A percentile compares a stretch with the other conserved stretches of the same genome.
Evolutionary conservation across 2,113 vertebrate genomes (phyloP).

Genomic region (Rhineura floridana): DNA sequence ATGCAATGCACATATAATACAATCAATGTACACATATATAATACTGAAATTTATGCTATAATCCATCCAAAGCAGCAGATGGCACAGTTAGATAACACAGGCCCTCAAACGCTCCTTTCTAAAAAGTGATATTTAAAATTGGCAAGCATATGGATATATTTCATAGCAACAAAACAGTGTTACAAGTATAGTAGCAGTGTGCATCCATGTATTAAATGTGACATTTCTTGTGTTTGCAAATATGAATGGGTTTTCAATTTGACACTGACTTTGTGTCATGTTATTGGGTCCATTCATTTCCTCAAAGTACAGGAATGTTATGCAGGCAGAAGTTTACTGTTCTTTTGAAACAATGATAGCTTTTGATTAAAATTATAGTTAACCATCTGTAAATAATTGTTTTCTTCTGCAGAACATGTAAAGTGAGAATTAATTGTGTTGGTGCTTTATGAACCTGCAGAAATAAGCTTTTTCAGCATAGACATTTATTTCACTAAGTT

Average conservation of each 20-base stretch:
- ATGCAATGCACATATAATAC: neutral
- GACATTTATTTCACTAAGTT: neutral
- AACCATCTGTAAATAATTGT: neutral
- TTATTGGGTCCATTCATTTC: neutral
- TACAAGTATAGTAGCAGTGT: conserved; percentile 38
- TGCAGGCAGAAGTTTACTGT: neutral
- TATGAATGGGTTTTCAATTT: conserved; percentile 27
- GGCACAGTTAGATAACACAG: conserved; percentile 12
- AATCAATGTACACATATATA: neutral
- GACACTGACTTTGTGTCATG: neutral
- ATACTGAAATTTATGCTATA: neutral
- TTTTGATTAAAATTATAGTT: conserved; percentile 1
- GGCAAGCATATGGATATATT: neutral
- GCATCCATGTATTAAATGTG: neutral
- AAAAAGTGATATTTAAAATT: conserved; percentile 20
- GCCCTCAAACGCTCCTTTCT: neutral
- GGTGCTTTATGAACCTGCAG: neutral
- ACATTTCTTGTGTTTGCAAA: conserved; percentile 34
- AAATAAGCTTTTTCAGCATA: neutral
- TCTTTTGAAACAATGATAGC: neutral
- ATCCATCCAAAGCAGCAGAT: conserved; percentile 17
- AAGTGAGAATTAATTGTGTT: conserved; percentile 14
- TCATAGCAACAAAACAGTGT: neutral
- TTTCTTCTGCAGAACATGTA: neutral
- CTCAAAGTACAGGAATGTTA: neutral